A percentile compares a stretch with the other conserved stretches of the same genome.
Conservation (phyloP, 2,113 vertebrate species). For the Coptodon rendalli region DNA sequence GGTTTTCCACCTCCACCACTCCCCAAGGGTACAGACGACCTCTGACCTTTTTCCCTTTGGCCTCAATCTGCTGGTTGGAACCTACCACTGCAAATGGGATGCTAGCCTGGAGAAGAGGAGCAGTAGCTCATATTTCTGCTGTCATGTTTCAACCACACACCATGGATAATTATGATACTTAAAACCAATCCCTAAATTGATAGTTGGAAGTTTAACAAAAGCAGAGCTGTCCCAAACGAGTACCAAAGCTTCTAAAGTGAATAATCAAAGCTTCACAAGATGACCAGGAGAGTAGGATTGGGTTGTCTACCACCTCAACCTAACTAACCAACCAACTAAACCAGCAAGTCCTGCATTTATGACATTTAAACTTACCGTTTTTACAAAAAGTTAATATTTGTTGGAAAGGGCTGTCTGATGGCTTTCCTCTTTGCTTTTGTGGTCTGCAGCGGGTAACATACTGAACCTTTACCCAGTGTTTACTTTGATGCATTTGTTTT, state of each 20-base stretch:
- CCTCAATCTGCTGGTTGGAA: constrained; percentile 97
- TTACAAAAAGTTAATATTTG: neutral
- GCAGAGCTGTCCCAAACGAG: neutral
- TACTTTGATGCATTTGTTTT: neutral
- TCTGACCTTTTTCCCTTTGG: constrained; percentile 97
- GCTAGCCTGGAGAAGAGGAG: constrained; percentile 75
- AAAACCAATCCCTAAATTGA: neutral
- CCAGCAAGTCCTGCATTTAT: neutral
- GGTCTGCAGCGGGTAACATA: neutral
- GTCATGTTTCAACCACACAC: neutral
- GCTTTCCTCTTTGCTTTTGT: neutral
- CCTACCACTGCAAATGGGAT: constrained; percentile 97
- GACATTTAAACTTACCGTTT: neutral
- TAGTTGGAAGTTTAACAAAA: neutral
- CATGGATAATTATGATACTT: neutral
- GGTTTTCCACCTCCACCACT: constrained; percentile 98
- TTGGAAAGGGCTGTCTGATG: neutral
- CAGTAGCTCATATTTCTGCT: neutral
- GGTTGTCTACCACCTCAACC: neutral
- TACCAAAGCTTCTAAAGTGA: neutral
- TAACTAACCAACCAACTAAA: neutral
- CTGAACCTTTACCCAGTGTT: neutral
- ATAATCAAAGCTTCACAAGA: neutral
- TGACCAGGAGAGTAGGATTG: neutral
- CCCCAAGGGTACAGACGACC: constrained; percentile 97